Percentiles rank a stretch among this genome's conserved stretches.
Evolutionary conservation across 2,888 invertebrate genomes (phyloP).

Genomic region (Seira sanloemensis): DNA sequence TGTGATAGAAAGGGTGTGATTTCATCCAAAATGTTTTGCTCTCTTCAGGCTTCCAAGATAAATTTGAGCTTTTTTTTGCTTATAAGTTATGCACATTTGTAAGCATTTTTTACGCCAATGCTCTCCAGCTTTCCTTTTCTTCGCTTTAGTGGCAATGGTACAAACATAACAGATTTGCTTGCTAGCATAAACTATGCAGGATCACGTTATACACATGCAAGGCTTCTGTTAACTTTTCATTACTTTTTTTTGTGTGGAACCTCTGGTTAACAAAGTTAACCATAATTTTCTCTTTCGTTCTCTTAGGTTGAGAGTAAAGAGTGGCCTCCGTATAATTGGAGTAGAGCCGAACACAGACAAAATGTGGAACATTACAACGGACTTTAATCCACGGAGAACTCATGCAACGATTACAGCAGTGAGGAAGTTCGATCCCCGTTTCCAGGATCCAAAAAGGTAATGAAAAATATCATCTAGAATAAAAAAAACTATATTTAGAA

Average conservation of each 20-base stretch:
- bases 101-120: neutral
- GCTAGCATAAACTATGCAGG: no score
- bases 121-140: no score
- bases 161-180: no score
- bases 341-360: conserved; percentile 84
- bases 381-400: conserved; percentile 90
- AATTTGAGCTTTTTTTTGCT: neutral
- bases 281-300: conserved; percentile 65
- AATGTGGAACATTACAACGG: conserved; percentile 92
- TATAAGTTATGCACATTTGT: neutral
- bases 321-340: conserved; percentile 89
- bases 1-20: no score
- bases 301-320: conserved; percentile 90
- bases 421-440: conserved; percentile 77
- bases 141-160: no score
- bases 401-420: conserved; percentile 92
- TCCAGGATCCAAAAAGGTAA: conserved; percentile 71
- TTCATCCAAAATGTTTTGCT: no score
- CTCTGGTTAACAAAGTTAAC: conserved; percentile 55
- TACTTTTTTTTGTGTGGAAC: conserved; percentile 12
- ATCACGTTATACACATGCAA: no score
- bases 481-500: neutral
- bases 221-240: conserved; percentile 47
- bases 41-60: no score
- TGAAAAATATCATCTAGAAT: neutral